Percentiles rank a stretch among this genome's conserved stretches.
Conservation (phyloP, 2,113 vertebrate species). For the Henicopernis longicauda region DNA sequence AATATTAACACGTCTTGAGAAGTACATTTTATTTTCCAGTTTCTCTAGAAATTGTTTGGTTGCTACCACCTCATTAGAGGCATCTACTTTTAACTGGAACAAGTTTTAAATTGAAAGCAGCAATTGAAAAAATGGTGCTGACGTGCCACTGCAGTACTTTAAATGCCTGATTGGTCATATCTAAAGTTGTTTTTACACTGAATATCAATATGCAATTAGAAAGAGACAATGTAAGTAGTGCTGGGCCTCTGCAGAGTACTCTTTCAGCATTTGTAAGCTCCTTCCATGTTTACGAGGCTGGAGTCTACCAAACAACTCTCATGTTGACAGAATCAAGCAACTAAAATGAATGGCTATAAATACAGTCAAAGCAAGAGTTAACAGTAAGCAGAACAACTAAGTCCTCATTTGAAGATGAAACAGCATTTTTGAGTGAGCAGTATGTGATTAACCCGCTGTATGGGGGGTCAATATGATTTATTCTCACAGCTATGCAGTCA, state of each 20-base stretch:
- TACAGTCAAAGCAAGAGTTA: neutral
- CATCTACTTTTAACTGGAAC: constrained; percentile 37
- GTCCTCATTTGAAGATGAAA: constrained; percentile 29
- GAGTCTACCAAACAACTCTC: neutral
- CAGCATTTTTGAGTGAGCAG: constrained; percentile 1
- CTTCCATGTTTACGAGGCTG: neutral
- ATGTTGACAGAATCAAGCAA: neutral
- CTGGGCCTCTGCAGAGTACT: neutral
- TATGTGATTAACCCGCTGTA: neutral
- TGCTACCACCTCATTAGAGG: constrained; percentile 13
- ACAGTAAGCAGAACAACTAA: neutral
- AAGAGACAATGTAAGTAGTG: neutral
- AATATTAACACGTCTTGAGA: neutral
- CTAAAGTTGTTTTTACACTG: neutral
- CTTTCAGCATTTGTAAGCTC: neutral
- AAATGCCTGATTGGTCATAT: neutral
- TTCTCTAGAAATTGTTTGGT: neutral
- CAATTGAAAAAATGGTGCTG: neutral
- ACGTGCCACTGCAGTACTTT: neutral
- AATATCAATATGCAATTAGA: constrained; percentile 15
- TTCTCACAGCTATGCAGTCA: neutral
- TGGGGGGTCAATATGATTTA: neutral
- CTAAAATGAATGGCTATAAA: constrained; percentile 29
- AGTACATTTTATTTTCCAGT: neutral
- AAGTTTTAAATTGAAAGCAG: constrained; percentile 43